Conservation (phyloP, 1,140 invertebrate species). For the Drosophila ironensis region DNA sequence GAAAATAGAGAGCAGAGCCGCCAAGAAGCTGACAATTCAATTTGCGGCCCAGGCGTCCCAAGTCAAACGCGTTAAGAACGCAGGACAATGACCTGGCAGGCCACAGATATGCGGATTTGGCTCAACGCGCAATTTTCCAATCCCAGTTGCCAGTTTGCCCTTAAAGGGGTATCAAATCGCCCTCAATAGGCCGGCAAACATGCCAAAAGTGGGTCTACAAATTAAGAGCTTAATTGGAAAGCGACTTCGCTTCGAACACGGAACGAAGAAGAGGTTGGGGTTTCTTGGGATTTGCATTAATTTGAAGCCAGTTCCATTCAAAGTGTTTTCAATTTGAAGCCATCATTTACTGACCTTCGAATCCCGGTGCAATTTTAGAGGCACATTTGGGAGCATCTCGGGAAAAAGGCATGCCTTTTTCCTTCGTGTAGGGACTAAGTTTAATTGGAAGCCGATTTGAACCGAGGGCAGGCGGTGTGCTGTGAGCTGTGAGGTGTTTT, state of each 20-base stretch:
- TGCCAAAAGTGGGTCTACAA: background rate
- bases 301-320: too few species aligned
- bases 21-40: constrained; percentile 33
- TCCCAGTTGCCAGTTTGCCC: background rate
- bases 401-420: too few species aligned
- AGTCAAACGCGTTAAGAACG: constrained; percentile 3
- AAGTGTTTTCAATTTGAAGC: too few species aligned
- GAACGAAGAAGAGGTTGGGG: too few species aligned
- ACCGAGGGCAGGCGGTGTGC: background rate
- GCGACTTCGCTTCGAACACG: too few species aligned
- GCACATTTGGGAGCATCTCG: too few species aligned
- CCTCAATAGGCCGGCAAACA: constrained; percentile 6
- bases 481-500: background rate
- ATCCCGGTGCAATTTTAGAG: too few species aligned
- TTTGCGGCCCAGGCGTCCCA: background rate
- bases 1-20: background rate
- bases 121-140: background rate
- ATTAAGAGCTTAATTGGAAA: constrained; percentile 32
- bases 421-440: background rate
- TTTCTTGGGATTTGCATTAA: too few species aligned
- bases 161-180: background rate
- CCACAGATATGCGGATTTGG: constrained; percentile 9
- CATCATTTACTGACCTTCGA: too few species aligned
- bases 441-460: constrained; percentile 39
- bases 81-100: constrained; percentile 16